Percentiles rank a stretch among this genome's conserved stretches.
These are phyloP conservation scores for Gracilinanus agilis DNA, from an alignment of 2,113 vertebrate species.

Conservation along the genomic window DNA sequence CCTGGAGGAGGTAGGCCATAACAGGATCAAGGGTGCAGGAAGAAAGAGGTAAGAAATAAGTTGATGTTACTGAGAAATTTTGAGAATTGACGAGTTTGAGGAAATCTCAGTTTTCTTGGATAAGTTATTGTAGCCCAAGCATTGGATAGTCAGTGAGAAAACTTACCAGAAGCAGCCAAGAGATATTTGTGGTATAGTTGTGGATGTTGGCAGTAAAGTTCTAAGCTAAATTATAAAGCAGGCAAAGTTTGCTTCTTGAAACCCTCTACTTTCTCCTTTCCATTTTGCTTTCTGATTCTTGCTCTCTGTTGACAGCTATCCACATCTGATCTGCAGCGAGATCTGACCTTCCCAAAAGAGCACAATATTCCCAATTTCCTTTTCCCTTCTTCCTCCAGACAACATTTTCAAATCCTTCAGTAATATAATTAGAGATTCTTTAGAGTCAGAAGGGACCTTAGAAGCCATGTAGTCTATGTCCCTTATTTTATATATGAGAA, in stretches of 20 bases:
- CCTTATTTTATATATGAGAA: neutral
- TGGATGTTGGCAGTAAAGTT: neutral
- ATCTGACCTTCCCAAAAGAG: neutral
- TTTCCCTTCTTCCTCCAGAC: neutral
- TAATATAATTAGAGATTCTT: neutral
- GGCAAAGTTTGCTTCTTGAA: neutral
- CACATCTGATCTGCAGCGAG: neutral
- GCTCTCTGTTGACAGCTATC: neutral
- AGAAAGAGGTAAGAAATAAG: neutral
- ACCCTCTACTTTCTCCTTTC: neutral
- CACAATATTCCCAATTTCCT: neutral
- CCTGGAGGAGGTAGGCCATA: neutral
- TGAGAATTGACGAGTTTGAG: neutral
- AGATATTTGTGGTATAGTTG: neutral
- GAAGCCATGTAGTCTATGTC: neutral
- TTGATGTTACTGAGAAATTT: neutral
- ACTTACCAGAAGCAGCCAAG: neutral
- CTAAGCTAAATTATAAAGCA: neutral
- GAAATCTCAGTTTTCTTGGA: neutral
- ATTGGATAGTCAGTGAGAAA: neutral
- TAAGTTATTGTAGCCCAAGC: neutral
- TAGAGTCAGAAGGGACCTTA: neutral
- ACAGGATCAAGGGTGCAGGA: slow-evolving; percentile 22
- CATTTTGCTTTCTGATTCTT: neutral
- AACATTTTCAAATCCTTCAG: neutral